These are phyloP conservation scores for Lepidurus apus DNA, from an alignment of 1,140 invertebrate genomes.

Conservation along the genomic window DNA sequence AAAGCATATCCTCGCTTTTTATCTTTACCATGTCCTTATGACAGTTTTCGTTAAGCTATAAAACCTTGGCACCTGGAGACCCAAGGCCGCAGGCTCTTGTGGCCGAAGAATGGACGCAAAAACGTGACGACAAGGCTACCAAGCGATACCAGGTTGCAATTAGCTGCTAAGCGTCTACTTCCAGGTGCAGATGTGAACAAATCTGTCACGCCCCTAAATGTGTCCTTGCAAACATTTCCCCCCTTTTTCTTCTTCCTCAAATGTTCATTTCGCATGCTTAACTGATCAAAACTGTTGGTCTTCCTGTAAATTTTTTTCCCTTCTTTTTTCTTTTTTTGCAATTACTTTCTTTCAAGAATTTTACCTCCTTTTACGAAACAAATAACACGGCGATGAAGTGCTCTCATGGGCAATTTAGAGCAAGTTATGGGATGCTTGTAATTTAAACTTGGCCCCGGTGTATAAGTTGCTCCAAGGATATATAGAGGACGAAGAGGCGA, in stretches of 20 bases:
- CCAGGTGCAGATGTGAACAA: background rate
- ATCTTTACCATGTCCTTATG: no score
- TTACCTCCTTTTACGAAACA: background rate
- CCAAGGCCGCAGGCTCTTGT: no score
- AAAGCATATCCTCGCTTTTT: no score
- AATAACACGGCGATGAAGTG: background rate
- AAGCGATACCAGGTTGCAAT: background rate
- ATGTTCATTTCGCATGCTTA: background rate
- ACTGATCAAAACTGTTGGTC: background rate
- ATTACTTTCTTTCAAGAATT: background rate
- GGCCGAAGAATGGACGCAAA: background rate
- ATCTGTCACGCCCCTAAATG: background rate
- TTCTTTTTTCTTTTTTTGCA: background rate
- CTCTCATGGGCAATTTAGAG: background rate
- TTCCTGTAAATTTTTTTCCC: background rate
- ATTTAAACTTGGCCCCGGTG: background rate
- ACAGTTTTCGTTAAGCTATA: no score
- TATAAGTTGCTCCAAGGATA: background rate
- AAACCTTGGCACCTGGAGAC: background rate
- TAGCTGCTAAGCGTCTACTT: background rate
- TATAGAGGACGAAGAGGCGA: background rate
- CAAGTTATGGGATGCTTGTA: background rate
- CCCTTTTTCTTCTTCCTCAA: background rate
- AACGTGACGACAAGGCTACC: background rate
- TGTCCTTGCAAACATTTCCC: background rate